Evolutionary conservation across 2,888 invertebrate species (phyloP).

Genomic region (Anorthoa munda): DNA sequence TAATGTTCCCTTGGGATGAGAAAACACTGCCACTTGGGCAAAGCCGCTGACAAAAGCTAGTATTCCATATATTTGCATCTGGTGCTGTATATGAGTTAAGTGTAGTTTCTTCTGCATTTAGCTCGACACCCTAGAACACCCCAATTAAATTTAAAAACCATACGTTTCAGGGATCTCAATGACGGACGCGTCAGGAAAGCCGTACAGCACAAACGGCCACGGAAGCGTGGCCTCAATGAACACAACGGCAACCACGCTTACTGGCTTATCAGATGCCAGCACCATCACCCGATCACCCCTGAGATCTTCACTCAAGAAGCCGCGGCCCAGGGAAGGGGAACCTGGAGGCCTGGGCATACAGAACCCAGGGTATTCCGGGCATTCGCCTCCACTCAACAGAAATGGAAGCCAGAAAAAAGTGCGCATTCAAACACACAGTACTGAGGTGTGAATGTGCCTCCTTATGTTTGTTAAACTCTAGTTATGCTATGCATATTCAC

Average conservation of each 20-base stretch:
- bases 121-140: not conserved
- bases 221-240: conserved; percentile 94
- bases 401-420: conserved; percentile 98
- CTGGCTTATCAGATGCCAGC: conserved; percentile 79
- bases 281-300: conserved; percentile 81
- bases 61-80: too few species aligned
- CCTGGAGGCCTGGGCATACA: conserved; percentile 94
- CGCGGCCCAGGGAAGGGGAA: conserved; percentile 91
- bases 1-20: too few species aligned
- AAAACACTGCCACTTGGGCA: too few species aligned
- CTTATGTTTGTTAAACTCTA: conserved; percentile 23
- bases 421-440: conserved; percentile 97
- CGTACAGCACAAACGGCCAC: conserved; percentile 92
- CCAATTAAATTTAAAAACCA: not conserved
- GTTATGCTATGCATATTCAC: conserved; percentile 10
- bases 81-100: not conserved
- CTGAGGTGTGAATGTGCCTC: conserved; percentile 92
- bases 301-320: conserved; percentile 96
- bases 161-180: conserved; percentile 93
- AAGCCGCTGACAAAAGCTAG: too few species aligned
- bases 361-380: conserved; percentile 95
- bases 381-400: conserved; percentile 95
- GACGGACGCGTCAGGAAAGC: conserved; percentile 96
- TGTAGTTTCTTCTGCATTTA: not conserved
- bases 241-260: conserved; percentile 93